Evolutionary conservation across 1,140 invertebrate genomes (phyloP).

Genomic region (Cyrtorhinus lividipennis): DNA sequence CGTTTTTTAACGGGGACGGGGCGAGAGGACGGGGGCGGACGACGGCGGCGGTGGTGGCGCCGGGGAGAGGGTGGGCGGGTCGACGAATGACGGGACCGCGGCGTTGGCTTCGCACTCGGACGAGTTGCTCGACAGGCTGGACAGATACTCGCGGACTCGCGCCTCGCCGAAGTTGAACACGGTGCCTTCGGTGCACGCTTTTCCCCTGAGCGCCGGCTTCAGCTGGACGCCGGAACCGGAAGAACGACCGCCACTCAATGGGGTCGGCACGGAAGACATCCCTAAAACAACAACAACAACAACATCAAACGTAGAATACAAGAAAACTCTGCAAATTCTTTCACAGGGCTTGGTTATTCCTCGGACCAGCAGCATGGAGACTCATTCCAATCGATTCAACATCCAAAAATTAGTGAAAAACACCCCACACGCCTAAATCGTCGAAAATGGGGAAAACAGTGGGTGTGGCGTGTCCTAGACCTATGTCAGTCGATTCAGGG

Average conservation of each 20-base stretch:
- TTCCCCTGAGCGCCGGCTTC: slow-evolving; percentile 13
- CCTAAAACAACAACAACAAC: slow-evolving; percentile 26
- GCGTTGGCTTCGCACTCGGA: slow-evolving; percentile 25
- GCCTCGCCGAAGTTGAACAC: slow-evolving; percentile 40
- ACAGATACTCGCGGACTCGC: slow-evolving; percentile 37
- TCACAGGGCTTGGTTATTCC: too few relatives aligned
- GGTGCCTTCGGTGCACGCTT: slow-evolving; percentile 26
- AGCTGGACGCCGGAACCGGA: slow-evolving; percentile 9
- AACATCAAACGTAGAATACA: slow-evolving; percentile 4
- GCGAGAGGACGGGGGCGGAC: slow-evolving; percentile 2
- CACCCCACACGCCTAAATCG: too few relatives aligned
- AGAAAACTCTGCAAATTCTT: too few relatives aligned
- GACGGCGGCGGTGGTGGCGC: slow-evolving; percentile 18
- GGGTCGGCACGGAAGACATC: slow-evolving; percentile 28
- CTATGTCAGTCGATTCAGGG: too few relatives aligned
- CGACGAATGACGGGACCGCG: neutral
- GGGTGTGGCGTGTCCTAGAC: too few relatives aligned
- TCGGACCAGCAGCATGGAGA: too few relatives aligned
- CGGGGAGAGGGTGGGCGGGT: slow-evolving; percentile 2
- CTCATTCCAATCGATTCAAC: too few relatives aligned
- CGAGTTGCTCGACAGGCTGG: slow-evolving; percentile 34
- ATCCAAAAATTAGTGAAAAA: too few relatives aligned
- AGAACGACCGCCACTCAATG: slow-evolving; percentile 17
- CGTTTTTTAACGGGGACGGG: slow-evolving; percentile 9
- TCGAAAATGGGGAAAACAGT: too few relatives aligned